phyloP scores from a whole-genome alignment of 2,113 vertebrate species.

The Pungitius pungitius region DNA sequence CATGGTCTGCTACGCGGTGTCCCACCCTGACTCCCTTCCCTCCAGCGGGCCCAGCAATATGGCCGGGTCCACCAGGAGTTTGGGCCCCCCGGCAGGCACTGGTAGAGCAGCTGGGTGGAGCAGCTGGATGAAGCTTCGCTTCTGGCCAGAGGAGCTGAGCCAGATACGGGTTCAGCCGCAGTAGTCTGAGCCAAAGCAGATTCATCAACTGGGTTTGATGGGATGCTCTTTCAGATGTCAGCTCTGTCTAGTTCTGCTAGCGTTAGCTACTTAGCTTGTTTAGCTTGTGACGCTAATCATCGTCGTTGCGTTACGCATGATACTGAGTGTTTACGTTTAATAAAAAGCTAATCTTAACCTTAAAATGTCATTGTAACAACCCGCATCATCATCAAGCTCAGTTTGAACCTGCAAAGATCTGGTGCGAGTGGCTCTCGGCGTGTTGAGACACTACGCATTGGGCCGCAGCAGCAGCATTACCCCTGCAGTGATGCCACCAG shows the following conservation, averaged over 20 bases:
- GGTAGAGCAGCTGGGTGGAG: not conserved
- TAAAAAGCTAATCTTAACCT: too few species aligned
- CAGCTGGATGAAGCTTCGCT: not conserved
- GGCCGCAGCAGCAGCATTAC: conserved; percentile 44
- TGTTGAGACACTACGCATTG: conserved; percentile 39
- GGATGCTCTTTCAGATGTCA: not conserved
- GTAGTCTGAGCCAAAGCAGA: not conserved
- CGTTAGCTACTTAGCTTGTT: not conserved
- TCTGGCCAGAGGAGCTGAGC: not conserved
- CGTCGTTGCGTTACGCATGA: not conserved
- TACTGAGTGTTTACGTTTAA: not conserved
- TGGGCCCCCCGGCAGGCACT: not conserved
- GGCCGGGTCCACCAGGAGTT: not conserved
- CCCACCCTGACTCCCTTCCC: not conserved
- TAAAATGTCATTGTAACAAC: not conserved
- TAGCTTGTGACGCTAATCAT: not conserved
- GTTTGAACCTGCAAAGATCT: not conserved
- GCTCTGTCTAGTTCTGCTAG: not conserved
- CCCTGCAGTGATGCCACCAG: conserved; percentile 63
- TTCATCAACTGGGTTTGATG: not conserved
- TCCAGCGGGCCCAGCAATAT: not conserved
- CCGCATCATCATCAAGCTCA: not conserved
- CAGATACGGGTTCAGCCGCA: not conserved
- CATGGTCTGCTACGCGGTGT: not conserved
- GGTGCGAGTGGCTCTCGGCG: conserved; percentile 19